Base-by-base conservation (phyloP, 2,113 vertebrate species). In the Phylloscopus whistleri region DNA sequence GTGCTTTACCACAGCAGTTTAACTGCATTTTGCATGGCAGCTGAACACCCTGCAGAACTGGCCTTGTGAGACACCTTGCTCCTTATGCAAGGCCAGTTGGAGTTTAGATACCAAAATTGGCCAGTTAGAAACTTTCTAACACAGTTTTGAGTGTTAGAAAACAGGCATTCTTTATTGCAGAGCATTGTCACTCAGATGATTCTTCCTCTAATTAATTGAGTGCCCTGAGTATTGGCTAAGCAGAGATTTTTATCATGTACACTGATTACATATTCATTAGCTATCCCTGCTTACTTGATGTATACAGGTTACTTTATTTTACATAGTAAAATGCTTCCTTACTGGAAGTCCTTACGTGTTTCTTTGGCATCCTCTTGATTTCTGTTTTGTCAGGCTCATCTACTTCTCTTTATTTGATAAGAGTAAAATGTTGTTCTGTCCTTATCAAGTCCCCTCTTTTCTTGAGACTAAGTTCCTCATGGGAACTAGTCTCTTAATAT, bases 151-250 rank as follows among this genome's bases (percentile, higher is more conserved):
- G 55, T 53, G n/a, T 28, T 53, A 24, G 15, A 20, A 60, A 69
- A 8, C 20, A 11, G 35, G 30, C 41, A 13, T 75, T 56, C 51
- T 66, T 30, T 58, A 49, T 21, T 66, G 24, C 55, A 60, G 46
- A 27, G 15, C 1, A 1, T 13, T 46, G 24, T 39, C 23, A 53
- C 13, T 69, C 10, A 44, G 64, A 39, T 2, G 0, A 16, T 62
- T 28, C 39, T 46, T 69, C 33, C 28, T 78, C 12, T 69, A 7
- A 33, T 49, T 56, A n/a, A 67, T 2, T 39, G 39, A 46, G 23
- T 46, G 33, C 48, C 39, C 27, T 15, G 7, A 46, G 28, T 62
- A 16, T 39, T 78, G 63, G 10, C 12, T 53, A 28, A 69, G 23
- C 28, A 46, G n/a, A 70, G 46, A 53, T 46, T 87, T 87, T 78